Evolutionary conservation across 2,888 invertebrate genomes (phyloP), one percentile per base, ranked within the genome.

Genomic region (Hedya salicella): DNA sequence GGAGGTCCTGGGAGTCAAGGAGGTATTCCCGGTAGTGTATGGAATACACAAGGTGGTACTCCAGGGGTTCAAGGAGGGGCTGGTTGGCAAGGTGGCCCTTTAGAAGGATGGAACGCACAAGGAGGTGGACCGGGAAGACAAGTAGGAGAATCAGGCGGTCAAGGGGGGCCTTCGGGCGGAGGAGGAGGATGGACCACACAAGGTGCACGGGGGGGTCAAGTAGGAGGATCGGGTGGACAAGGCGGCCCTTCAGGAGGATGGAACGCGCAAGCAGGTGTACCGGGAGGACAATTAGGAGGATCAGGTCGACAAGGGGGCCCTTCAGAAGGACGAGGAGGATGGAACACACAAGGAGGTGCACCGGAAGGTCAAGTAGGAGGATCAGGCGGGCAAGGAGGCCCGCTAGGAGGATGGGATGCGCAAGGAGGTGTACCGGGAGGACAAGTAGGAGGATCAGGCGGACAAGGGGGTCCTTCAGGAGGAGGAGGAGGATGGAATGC

Each of bases 371-470:
- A 5, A 25, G 17, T 4, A 30, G 40, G 40, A 9, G 73, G 73
- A 0, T 72, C 40, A 0, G 67, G 62, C 0, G 70, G 69, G 8
- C 1, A 60, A 2, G 13, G 44, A 11, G 62, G 59, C 19, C 16
- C 17, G 0, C 25, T 50, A 9, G 16, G 52, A 16, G 42, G 16
- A 3, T 42, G 14, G 14, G 6, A 14, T 6, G 42, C 16, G 2
- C 42, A 68, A 48, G 69, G 68, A 46, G 62, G 69, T 0, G 57
- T 46, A 32, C 70, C n/a, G n/a, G n/a, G n/a, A n/a, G n/a, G n/a
- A n/a, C n/a, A n/a, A n/a, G n/a, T n/a, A n/a, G n/a, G n/a, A n/a
- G n/a, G n/a, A n/a, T n/a, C 42, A 25, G 36, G 19, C 17, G 62
- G 65, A 5, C 17, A 52, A 39, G 63, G 63, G 1, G 62, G 62